Evolutionary conservation across 2,797 vertebrate genomes (phyloP).

Genomic region (Sandelia bainsii): DNA sequence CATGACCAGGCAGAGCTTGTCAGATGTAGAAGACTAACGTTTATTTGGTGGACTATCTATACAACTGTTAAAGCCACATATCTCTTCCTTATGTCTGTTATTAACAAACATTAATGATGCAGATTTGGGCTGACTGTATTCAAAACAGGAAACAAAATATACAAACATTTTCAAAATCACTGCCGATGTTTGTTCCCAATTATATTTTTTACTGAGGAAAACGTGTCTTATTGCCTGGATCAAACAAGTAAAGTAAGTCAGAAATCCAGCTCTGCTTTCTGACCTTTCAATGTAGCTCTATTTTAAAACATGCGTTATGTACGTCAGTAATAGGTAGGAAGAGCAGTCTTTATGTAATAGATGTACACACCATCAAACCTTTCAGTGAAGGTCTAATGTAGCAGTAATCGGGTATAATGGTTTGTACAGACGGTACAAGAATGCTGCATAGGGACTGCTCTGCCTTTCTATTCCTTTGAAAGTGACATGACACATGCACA

Average conservation of each 20-base stretch:
- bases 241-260: neutral
- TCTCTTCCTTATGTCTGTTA: neutral
- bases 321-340: neutral
- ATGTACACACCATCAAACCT: slow-evolving; percentile 7
- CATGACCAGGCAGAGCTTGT: slow-evolving; percentile 51
- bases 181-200: too few species aligned
- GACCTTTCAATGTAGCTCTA: neutral
- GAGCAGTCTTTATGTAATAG: slow-evolving; percentile 12
- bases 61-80: slow-evolving; percentile 32
- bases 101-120: neutral
- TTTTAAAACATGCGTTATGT: slow-evolving; percentile 1
- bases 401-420: slow-evolving; percentile 8
- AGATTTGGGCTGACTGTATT: neutral
- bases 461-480: neutral
- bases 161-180: too few species aligned
- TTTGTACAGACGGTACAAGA: neutral
- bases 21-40: slow-evolving; percentile 63
- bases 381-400: neutral
- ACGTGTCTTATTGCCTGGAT: neutral
- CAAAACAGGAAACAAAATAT: too few species aligned
- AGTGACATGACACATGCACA: too few species aligned
- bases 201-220: too few species aligned
- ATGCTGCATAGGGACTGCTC: slow-evolving; percentile 15
- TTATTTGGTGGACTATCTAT: slow-evolving; percentile 61
- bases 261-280: neutral